Conservation (phyloP, 2,888 invertebrate genomes). For the Ophraella communa region DNA sequence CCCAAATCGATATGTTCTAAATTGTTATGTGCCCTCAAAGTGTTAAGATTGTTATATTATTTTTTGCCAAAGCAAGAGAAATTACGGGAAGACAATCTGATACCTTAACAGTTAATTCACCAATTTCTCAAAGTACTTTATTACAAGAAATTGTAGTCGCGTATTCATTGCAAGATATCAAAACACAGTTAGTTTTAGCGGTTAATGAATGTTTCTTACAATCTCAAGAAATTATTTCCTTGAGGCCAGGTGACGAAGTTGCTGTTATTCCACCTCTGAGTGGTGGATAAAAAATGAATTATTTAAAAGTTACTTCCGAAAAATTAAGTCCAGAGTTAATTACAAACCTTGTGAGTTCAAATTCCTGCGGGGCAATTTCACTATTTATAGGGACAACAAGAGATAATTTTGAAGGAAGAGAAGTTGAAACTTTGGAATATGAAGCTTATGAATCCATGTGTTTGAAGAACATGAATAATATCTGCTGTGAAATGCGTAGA, state of each 20-base stretch:
- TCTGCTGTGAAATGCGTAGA: constrained; percentile 75
- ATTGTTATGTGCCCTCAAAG: constrained; percentile 48
- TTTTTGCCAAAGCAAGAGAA: constrained; percentile 92
- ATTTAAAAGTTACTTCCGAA: constrained; percentile 71
- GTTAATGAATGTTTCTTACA: constrained; percentile 82
- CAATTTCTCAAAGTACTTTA: constrained; percentile 66
- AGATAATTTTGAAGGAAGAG: constrained; percentile 81
- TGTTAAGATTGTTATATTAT: constrained; percentile 74
- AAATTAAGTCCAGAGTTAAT: constrained; percentile 73
- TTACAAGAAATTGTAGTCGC: constrained; percentile 66
- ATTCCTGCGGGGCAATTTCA: constrained; percentile 86
- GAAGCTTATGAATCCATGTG: constrained; percentile 96
- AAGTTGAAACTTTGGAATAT: constrained; percentile 88
- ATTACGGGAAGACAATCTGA: constrained; percentile 71
- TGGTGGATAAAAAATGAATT: constrained; percentile 80
- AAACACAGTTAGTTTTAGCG: constrained; percentile 77
- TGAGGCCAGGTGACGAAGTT: constrained; percentile 78
- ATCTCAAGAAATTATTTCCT: constrained; percentile 59
- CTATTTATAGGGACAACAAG: constrained; percentile 90
- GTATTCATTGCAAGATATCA: constrained; percentile 72
- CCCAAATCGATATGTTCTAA: background rate
- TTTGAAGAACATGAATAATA: constrained; percentile 76
- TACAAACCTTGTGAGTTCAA: constrained; percentile 69
- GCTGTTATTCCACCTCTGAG: constrained; percentile 95
- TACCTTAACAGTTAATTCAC: constrained; percentile 62